phyloP scores from a whole-genome alignment of 2,888 invertebrate species.

The Chaetoderma sp. region DNA sequence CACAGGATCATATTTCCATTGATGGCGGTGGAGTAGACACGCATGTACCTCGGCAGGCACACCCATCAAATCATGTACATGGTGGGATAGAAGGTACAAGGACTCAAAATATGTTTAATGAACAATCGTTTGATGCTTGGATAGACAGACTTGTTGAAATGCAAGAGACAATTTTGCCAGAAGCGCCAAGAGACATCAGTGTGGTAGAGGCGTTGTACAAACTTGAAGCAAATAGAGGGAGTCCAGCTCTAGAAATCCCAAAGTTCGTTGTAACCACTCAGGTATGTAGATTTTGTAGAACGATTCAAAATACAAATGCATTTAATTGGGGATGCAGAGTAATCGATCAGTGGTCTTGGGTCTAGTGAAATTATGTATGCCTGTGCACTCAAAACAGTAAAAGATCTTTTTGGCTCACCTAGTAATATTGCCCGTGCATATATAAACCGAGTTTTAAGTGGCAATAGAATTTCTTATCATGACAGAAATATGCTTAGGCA shows the following conservation, averaged over 20 bases:
- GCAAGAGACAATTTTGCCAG: background rate
- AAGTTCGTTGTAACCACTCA: conserved; percentile 8
- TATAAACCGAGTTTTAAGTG: conserved; percentile 10
- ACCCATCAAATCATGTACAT: too few species aligned
- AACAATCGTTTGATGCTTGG: conserved; percentile 3
- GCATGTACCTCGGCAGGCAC: too few species aligned
- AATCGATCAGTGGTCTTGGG: conserved; percentile 1
- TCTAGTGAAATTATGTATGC: conserved; percentile 11
- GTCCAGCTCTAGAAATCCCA: background rate
- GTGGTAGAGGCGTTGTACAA: background rate
- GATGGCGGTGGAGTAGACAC: too few species aligned
- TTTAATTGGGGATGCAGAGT: conserved; percentile 3
- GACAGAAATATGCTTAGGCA: conserved; percentile 6
- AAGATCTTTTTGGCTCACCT: conserved; percentile 15
- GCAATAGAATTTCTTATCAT: background rate
- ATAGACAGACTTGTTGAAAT: background rate
- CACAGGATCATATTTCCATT: too few species aligned
- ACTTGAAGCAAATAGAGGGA: background rate
- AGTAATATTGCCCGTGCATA: conserved; percentile 8
- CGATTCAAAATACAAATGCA: conserved; percentile 13
- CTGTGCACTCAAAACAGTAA: conserved; percentile 12
- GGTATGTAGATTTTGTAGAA: conserved; percentile 18
- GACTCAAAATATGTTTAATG: too few species aligned
- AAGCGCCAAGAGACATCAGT: background rate
- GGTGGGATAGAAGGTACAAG: too few species aligned